Evolutionary conservation across 2,113 vertebrate genomes (phyloP).

Genomic region (Baryphthengus martii): DNA sequence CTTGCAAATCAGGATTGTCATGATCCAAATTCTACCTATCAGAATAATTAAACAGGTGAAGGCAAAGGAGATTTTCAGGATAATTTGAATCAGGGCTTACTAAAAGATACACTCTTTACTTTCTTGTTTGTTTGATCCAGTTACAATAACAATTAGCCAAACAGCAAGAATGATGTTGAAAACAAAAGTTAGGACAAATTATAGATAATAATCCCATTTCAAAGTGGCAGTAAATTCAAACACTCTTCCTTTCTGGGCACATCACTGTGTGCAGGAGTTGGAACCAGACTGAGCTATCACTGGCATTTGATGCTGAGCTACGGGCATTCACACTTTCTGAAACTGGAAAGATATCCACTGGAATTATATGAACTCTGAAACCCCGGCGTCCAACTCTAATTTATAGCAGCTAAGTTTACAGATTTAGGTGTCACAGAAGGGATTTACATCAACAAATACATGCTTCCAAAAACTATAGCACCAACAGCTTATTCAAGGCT

Average conservation of each 20-base stretch:
- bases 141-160: neutral
- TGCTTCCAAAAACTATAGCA: neutral
- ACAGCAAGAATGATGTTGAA: neutral
- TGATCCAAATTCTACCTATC: neutral
- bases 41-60: neutral
- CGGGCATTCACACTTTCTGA: slow-evolving; percentile 65
- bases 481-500: neutral
- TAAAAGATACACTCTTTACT: neutral
- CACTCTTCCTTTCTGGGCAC: neutral
- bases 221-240: neutral
- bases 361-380: slow-evolving; percentile 39
- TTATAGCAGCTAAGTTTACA: slow-evolving; percentile 39
- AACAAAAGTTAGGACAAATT: neutral
- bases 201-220: neutral
- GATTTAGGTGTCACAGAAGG: neutral
- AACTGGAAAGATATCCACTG: slow-evolving; percentile 45
- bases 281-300: neutral
- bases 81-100: neutral
- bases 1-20: neutral
- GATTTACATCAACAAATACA: slow-evolving; percentile 10
- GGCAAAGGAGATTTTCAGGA: neutral
- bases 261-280: neutral
- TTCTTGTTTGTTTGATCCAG: neutral
- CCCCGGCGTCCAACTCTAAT: slow-evolving; percentile 41
- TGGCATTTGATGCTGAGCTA: slow-evolving; percentile 45